Percentiles rank a stretch among this genome's conserved stretches.
Evolutionary conservation across 2,888 invertebrate genomes (phyloP).

Genomic region (Abrostola tripartita): DNA sequence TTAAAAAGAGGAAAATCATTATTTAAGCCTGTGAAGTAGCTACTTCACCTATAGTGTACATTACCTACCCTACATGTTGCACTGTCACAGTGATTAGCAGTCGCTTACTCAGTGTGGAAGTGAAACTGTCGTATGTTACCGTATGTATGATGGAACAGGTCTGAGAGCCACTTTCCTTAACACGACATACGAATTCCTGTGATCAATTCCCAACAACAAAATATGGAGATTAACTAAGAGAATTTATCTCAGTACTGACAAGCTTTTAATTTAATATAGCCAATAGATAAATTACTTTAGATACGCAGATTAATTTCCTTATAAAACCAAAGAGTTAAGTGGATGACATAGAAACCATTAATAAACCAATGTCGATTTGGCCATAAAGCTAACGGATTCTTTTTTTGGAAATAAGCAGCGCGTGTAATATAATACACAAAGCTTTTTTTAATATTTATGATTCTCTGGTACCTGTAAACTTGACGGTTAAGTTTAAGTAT

Average conservation of each 20-base stretch:
- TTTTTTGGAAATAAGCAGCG: constrained; percentile 24
- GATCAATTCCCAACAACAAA: constrained; percentile 24
- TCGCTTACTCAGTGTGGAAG: constrained; percentile 50
- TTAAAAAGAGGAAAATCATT: constrained; percentile 15
- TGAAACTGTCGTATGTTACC: constrained; percentile 57
- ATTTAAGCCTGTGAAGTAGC: constrained; percentile 2
- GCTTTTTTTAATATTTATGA: constrained; percentile 19
- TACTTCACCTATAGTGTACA: too few species aligned
- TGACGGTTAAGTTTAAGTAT: constrained; percentile 7
- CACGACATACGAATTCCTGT: constrained; percentile 41
- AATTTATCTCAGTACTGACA: constrained; percentile 15
- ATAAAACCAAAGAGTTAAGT: constrained; percentile 33
- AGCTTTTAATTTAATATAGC: constrained; percentile 28
- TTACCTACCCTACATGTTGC: constrained; percentile 6
- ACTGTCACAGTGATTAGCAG: constrained; percentile 46
- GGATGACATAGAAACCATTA: constrained; percentile 29
- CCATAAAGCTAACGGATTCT: constrained; percentile 47
- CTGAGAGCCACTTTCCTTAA: constrained; percentile 56
- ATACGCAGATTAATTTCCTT: constrained; percentile 15
- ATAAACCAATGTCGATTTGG: constrained; percentile 15
- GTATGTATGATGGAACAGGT: constrained; percentile 55
- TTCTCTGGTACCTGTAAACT: constrained; percentile 7
- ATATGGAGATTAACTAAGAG: constrained; percentile 26
- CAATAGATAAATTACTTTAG: constrained; percentile 27
- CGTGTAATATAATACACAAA: constrained; percentile 21